phyloP scores from a whole-genome alignment of 2,113 vertebrate genomes.

The Cromileptes altivelis region DNA sequence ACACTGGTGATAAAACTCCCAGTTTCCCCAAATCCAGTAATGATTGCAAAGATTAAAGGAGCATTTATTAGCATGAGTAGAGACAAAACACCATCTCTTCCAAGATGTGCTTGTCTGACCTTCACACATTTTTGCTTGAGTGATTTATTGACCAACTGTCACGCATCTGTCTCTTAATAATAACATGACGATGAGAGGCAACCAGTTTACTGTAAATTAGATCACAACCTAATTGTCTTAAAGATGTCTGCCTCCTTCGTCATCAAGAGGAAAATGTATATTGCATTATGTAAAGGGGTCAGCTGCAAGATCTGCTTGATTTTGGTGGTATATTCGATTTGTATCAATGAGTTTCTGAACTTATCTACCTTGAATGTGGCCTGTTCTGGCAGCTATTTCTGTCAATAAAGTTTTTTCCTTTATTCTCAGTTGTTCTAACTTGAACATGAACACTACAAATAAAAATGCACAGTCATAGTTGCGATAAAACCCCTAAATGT shows the following conservation, averaged over 20 bases:
- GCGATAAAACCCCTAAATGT: not conserved
- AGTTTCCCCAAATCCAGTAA: not conserved
- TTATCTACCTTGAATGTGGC: not conserved
- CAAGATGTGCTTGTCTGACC: not conserved
- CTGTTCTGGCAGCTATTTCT: not conserved
- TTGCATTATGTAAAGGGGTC: not conserved
- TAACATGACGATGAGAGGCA: not conserved
- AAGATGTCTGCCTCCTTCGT: not conserved
- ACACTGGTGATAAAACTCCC: not conserved
- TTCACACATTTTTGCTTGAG: conserved; percentile 33
- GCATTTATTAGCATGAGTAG: not conserved
- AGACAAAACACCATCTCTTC: not conserved
- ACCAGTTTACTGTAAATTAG: not conserved
- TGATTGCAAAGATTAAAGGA: not conserved
- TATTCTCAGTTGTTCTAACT: not conserved
- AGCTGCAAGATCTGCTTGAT: not conserved
- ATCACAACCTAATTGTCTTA: no score
- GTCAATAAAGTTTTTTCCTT: not conserved
- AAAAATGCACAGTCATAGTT: not conserved
- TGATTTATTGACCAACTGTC: conserved; percentile 34
- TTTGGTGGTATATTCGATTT: not conserved
- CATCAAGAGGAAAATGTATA: not conserved
- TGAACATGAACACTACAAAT: not conserved
- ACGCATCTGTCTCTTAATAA: conserved; percentile 9
- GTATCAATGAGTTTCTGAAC: not conserved